Base-by-base conservation (phyloP, 2,888 invertebrate genomes). In the Petrophora chlorosata region DNA sequence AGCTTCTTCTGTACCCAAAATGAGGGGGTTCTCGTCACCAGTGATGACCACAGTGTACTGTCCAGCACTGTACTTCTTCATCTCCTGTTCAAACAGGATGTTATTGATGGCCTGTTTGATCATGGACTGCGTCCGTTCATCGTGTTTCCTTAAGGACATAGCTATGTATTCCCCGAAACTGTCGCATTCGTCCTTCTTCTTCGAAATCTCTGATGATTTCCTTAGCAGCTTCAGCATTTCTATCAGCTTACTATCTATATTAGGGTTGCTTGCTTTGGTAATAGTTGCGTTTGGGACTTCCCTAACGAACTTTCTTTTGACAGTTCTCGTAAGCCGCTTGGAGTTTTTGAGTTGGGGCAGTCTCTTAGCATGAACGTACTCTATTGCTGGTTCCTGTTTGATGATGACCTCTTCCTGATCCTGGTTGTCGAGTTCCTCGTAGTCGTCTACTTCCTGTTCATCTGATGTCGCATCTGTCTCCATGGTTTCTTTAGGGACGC, bases 61-160 rank as follows among this genome's bases (percentile, higher is more conserved):
- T 1, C 68, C 65, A 1, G 61, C 47, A 29, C 53, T 67, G 36
- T 84, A 90, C 40, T 82, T 85, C 59, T 85, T 86, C 88, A 89
- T 89, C 54, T 89, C 89, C 38, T 87, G 87, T 45, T 89, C 89
- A 54, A 87, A 89, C 8, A 88, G 48, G 28, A 89, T 87, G 44
- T 88, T 89, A 38, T 89, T 88, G 2, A 90, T 89, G 0, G 88
- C 88, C 49, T 88, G 88, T 41, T 90, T 88, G 28, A 89, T 88
- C 84, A 89, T 85, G 1, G 83, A 78, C 23, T 81, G 80, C 0
- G 88, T 85, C 12, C 85, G 70, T 10, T 85, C 83, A 51, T 87
- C 86, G 36, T 88, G 88, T 58, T 90, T 90, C 23, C 88, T 74
- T 22, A 90, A 60, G 0, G 88, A 85, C 15, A 80, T 69, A 0